These are phyloP conservation scores for Zygogramma bicolorata DNA, from an alignment of 2,888 invertebrate genomes.

Conservation along the genomic window DNA sequence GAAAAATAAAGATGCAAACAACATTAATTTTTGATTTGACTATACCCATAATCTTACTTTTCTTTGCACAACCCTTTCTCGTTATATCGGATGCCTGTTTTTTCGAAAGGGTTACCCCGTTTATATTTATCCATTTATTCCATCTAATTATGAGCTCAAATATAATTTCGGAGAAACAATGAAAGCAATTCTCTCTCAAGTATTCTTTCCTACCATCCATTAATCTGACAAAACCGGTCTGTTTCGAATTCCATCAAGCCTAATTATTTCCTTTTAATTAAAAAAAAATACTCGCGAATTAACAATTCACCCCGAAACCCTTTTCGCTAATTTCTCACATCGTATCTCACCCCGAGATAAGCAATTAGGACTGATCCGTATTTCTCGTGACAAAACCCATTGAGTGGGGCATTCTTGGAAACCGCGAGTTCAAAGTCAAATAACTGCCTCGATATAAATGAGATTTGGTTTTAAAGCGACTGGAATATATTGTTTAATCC, in stretches of 20 bases:
- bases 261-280: constrained; percentile 39
- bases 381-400: constrained; percentile 9
- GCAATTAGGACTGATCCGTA: constrained; percentile 19
- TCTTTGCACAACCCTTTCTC: too few relatives aligned
- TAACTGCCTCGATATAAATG: constrained; percentile 31
- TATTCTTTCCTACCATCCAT: constrained; percentile 19
- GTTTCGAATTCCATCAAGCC: constrained; percentile 21
- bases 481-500: constrained; percentile 42
- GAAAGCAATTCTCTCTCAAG: too few relatives aligned
- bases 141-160: too few relatives aligned
- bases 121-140: too few relatives aligned
- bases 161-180: too few relatives aligned
- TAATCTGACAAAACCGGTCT: constrained; percentile 8
- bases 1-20: too few relatives aligned
- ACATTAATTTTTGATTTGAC: too few relatives aligned
- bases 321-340: neutral
- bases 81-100: too few relatives aligned
- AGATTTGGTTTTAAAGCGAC: constrained; percentile 39
- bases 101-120: too few relatives aligned
- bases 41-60: too few relatives aligned
- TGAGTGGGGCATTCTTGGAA: constrained; percentile 16
- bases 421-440: constrained; percentile 33
- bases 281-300: constrained; percentile 35
- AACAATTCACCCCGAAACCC: constrained; percentile 20
- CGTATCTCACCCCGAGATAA: constrained; percentile 10